These are phyloP conservation scores for Neotoxoptera formosana DNA, from an alignment of 1,140 invertebrate genomes.

Conservation along the genomic window DNA sequence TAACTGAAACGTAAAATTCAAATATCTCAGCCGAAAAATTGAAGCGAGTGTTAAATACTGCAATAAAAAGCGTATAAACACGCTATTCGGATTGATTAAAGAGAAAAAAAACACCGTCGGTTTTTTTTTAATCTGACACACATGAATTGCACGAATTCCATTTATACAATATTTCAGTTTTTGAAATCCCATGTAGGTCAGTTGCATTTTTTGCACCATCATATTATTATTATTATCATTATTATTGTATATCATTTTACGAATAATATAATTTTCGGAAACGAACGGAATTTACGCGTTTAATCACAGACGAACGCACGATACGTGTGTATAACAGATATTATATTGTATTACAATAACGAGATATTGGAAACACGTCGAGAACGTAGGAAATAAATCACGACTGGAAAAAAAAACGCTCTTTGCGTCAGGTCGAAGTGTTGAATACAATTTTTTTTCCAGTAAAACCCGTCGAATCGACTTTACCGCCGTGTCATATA, in stretches of 20 bases:
- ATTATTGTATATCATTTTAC: neutral
- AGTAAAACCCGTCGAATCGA: neutral
- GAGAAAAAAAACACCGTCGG: neutral
- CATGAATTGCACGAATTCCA: constrained; percentile 18
- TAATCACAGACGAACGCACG: neutral
- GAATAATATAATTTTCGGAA: neutral
- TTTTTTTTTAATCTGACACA: constrained; percentile 36
- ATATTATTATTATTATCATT: neutral
- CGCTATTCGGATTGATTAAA: constrained; percentile 13
- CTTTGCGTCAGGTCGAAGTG: neutral
- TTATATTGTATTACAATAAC: neutral
- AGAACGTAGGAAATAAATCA: neutral
- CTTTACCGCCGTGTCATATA: too few species aligned
- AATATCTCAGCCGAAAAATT: neutral
- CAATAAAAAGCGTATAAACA: constrained; percentile 11
- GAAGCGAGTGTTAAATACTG: neutral
- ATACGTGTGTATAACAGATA: neutral
- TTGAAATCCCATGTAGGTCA: constrained; percentile 39
- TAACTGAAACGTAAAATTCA: neutral
- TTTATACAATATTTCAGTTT: constrained; percentile 29
- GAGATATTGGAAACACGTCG: neutral
- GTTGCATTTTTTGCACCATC: neutral
- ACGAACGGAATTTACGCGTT: neutral
- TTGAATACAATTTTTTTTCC: neutral
- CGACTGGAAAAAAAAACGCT: neutral